Conservation (phyloP, 2,888 invertebrate genomes). For the Panzeria rudis region DNA sequence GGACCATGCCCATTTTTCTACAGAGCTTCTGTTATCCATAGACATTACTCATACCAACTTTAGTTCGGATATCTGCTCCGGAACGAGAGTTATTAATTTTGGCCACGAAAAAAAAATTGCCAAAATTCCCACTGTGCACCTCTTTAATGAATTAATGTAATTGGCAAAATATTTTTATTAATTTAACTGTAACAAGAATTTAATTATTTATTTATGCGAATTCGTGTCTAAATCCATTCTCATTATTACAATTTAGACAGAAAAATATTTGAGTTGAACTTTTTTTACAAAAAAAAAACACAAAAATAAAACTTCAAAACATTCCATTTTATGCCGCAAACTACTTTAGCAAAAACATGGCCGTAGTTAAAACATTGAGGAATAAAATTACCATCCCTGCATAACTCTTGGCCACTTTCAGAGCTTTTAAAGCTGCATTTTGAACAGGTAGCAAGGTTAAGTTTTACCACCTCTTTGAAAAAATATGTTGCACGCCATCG, state of each 20-base stretch:
- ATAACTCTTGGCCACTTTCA: no score
- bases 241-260: constrained; percentile 24
- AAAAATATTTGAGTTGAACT: constrained; percentile 38
- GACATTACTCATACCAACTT: no score
- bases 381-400: neutral
- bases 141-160: constrained; percentile 15
- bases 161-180: constrained; percentile 1
- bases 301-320: constrained; percentile 3
- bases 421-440: neutral
- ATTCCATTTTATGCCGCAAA: constrained; percentile 8
- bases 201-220: constrained; percentile 51
- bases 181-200: constrained; percentile 38
- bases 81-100: no score
- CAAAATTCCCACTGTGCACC: neutral
- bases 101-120: no score
- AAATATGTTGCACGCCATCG: neutral
- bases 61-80: no score
- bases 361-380: neutral
- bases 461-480: neutral
- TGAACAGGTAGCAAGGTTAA: neutral
- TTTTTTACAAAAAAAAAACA: neutral
- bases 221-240: constrained; percentile 43
- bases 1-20: no score
- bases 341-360: neutral
- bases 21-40: no score